Percentiles rank a stretch among this genome's conserved stretches.
phyloP scores from a whole-genome alignment of 1,140 invertebrate genomes.

The Drosophila santomea region DNA sequence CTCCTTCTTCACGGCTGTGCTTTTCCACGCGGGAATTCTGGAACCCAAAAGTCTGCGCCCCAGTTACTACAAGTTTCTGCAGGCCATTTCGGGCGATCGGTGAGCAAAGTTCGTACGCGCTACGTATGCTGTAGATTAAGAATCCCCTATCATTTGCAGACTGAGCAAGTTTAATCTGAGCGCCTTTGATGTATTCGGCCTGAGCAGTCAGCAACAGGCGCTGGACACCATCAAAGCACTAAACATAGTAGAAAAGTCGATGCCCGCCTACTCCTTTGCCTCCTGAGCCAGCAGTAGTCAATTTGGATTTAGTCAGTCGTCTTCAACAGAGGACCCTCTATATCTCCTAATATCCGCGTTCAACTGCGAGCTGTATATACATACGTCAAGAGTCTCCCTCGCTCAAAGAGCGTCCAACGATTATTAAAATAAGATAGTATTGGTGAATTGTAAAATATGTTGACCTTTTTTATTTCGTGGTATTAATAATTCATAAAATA shows the following conservation, averaged over 20 bases:
- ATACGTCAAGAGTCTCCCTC: constrained; percentile 41
- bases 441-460: constrained; percentile 32
- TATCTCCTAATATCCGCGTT: constrained; percentile 27
- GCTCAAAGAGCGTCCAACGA: constrained; percentile 32
- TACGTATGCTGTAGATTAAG: constrained; percentile 25
- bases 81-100: constrained; percentile 90
- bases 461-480: constrained; percentile 26
- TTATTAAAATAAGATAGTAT: constrained; percentile 34
- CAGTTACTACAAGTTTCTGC: constrained; percentile 94
- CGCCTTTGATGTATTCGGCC: constrained; percentile 87
- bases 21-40: constrained; percentile 92
- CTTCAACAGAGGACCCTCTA: constrained; percentile 6
- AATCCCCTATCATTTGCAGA: constrained; percentile 36
- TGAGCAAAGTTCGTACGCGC: constrained; percentile 66
- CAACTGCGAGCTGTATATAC: constrained; percentile 16
- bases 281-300: constrained; percentile 31
- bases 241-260: constrained; percentile 59
- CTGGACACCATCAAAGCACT: constrained; percentile 79
- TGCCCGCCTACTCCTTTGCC: constrained; percentile 65
- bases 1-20: constrained; percentile 90
- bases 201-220: constrained; percentile 85
- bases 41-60: constrained; percentile 91
- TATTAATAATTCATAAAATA: constrained; percentile 24
- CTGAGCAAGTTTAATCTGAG: constrained; percentile 72
- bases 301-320: constrained; percentile 8